Conservation (phyloP, 2,797 vertebrate genomes). For the Petrocephalus sullivani region DNA sequence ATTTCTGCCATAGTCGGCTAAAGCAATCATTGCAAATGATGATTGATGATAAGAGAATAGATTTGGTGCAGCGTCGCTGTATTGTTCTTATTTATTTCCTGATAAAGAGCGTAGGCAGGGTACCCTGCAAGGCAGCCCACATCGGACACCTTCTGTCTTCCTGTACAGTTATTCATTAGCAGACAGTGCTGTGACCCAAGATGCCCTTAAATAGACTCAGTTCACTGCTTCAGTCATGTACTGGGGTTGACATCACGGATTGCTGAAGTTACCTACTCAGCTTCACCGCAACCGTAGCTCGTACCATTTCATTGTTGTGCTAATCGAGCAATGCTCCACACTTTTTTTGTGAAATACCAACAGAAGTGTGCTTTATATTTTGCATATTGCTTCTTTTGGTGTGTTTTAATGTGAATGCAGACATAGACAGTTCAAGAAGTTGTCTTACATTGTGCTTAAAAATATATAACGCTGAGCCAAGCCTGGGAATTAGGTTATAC, state of each 20-base stretch:
- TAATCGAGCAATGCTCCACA: neutral
- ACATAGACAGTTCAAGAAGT: conserved; percentile 65
- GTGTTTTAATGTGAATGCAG: conserved; percentile 35
- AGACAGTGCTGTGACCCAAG: neutral
- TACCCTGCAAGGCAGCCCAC: neutral
- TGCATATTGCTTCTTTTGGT: neutral
- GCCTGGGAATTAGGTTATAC: neutral
- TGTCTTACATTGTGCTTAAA: conserved; percentile 56
- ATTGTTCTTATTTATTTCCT: neutral
- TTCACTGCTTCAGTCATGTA: conserved; percentile 30
- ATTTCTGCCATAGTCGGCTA: neutral
- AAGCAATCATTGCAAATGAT: neutral
- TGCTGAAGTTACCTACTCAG: neutral
- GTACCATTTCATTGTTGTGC: neutral
- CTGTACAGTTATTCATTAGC: neutral
- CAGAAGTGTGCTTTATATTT: neutral
- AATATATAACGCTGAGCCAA: neutral
- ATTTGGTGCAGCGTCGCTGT: neutral
- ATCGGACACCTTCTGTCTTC: neutral
- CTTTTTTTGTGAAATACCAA: neutral
- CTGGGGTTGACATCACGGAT: neutral
- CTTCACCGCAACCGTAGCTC: neutral
- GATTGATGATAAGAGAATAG: neutral
- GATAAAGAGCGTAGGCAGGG: neutral
- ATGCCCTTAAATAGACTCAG: neutral